Percentiles rank a stretch among this genome's conserved stretches.
These are phyloP conservation scores for Gymnoscelis rufifasciata DNA, from an alignment of 2,888 invertebrate species.

Conservation along the genomic window DNA sequence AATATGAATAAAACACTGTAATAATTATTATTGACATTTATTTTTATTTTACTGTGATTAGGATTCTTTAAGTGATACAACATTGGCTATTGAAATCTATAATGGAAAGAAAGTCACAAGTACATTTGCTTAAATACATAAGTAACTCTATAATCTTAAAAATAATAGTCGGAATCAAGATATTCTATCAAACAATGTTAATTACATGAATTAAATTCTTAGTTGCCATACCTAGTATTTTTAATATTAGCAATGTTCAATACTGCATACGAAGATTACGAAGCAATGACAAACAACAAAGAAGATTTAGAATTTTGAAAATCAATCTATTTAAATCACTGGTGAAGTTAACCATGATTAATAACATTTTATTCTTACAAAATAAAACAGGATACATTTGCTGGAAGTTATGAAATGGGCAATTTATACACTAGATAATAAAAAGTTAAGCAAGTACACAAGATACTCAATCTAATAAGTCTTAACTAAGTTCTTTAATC, in stretches of 20 bases:
- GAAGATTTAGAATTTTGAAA: neutral
- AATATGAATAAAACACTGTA: constrained; percentile 16
- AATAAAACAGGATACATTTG: neutral
- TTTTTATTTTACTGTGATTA: constrained; percentile 4
- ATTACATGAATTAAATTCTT: neutral
- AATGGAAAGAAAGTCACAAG: neutral
- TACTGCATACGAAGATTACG: neutral
- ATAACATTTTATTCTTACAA: neutral
- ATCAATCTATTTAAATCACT: neutral
- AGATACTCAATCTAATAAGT: too few relatives aligned
- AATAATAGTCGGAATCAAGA: constrained; percentile 26
- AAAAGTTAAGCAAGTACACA: too few relatives aligned
- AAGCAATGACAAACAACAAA: too few relatives aligned
- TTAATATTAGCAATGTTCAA: neutral
- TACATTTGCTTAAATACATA: constrained; percentile 13
- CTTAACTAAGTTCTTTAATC: too few relatives aligned
- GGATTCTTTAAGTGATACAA: too few relatives aligned
- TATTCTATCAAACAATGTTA: constrained; percentile 3
- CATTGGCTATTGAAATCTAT: neutral
- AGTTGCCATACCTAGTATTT: neutral
- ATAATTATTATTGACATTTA: constrained; percentile 10
- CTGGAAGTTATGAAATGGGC: neutral
- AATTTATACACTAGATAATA: too few relatives aligned
- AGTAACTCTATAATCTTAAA: constrained; percentile 18
- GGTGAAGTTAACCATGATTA: too few relatives aligned